These are phyloP conservation scores for Epiperipatus broadwayi DNA, from an alignment of 2,888 invertebrate species.

Conservation along the genomic window DNA sequence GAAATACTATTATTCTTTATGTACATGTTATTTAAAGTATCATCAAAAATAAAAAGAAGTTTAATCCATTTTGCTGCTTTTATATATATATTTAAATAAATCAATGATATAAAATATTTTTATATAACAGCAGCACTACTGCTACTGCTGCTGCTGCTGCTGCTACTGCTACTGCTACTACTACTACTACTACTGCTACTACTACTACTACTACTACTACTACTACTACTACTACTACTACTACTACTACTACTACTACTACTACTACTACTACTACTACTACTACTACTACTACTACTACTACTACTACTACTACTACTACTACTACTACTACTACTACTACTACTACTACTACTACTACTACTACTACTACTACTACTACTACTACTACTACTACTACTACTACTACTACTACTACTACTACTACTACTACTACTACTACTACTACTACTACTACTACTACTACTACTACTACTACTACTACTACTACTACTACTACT, in stretches of 20 bases:
- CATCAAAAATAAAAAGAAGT: too few species aligned
- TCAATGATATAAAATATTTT: too few species aligned
- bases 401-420: slow-evolving; percentile 15
- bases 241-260: slow-evolving; percentile 15
- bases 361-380: slow-evolving; percentile 14
- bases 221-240: slow-evolving; percentile 15
- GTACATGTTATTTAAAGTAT: too few species aligned
- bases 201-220: slow-evolving; percentile 14
- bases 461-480: slow-evolving; percentile 16
- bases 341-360: slow-evolving; percentile 16
- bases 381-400: slow-evolving; percentile 15
- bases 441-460: slow-evolving; percentile 15
- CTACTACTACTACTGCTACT: slow-evolving; percentile 14
- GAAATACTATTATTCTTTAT: too few species aligned
- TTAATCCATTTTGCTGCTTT: too few species aligned
- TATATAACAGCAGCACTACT: too few species aligned
- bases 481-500: slow-evolving; percentile 13
- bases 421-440: slow-evolving; percentile 13
- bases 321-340: slow-evolving; percentile 16
- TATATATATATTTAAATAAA: too few species aligned
- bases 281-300: slow-evolving; percentile 14
- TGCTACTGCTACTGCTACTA: slow-evolving; percentile 15
- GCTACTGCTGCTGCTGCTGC: slow-evolving; percentile 13
- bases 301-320: slow-evolving; percentile 15
- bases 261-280: slow-evolving; percentile 14